phyloP scores from a whole-genome alignment of 2,888 invertebrate genomes.

The Sycophila texana region DNA sequence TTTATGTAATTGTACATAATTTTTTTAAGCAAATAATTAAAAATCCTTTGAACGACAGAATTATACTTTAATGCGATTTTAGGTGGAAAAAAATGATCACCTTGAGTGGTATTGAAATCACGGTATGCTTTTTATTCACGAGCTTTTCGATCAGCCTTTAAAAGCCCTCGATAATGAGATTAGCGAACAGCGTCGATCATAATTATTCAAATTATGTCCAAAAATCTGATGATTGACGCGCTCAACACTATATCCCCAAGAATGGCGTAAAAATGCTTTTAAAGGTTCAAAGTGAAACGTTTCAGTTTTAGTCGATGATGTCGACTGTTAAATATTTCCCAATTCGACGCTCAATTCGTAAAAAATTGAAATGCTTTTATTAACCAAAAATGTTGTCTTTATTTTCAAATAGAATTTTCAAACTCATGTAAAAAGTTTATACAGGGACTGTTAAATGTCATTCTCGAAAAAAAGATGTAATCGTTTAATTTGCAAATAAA shows the following conservation, averaged over 20 bases:
- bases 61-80: too few species aligned
- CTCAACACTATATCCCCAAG: slow-evolving; percentile 18
- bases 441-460: too few species aligned
- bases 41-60: too few species aligned
- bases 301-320: neutral
- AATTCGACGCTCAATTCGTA: neutral
- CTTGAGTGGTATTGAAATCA: neutral
- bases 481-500: too few species aligned
- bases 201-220: slow-evolving; percentile 40
- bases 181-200: slow-evolving; percentile 42
- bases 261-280: slow-evolving; percentile 34
- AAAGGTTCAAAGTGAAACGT: neutral
- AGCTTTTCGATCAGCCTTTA: slow-evolving; percentile 12
- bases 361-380: neutral
- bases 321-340: neutral
- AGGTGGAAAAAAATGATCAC: too few species aligned
- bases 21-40: too few species aligned
- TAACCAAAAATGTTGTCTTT: too few species aligned
- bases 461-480: too few species aligned
- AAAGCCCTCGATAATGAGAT: slow-evolving; percentile 49
- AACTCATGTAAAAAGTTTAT: too few species aligned
- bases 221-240: slow-evolving; percentile 46
- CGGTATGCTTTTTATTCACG: slow-evolving; percentile 32
- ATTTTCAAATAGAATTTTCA: too few species aligned
- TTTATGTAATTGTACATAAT: too few species aligned